Percentiles rank a stretch among this genome's conserved stretches.
These are phyloP conservation scores for Oophaga sylvatica DNA, from an alignment of 2,797 vertebrate species.

Conservation along the genomic window DNA sequence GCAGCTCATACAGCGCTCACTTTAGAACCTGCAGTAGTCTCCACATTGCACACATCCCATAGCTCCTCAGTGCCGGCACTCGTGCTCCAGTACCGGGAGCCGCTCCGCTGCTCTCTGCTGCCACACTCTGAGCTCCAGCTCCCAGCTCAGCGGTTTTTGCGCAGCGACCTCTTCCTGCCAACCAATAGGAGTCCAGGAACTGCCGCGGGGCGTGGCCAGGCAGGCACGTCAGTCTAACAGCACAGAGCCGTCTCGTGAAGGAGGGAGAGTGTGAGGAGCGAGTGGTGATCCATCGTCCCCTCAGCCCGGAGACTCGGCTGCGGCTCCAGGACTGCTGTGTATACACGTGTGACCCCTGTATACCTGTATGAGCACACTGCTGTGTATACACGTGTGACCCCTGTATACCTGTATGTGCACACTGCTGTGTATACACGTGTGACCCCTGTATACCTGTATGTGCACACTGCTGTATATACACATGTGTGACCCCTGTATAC, in stretches of 20 bases:
- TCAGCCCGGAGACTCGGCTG: not conserved
- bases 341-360: not conserved
- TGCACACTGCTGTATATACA: too few species aligned
- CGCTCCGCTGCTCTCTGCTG: slow-evolving; percentile 74
- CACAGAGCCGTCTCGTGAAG: slow-evolving; percentile 7
- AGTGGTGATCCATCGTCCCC: not conserved
- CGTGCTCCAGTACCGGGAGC: slow-evolving; percentile 57
- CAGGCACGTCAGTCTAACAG: slow-evolving; percentile 66
- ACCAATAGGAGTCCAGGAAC: slow-evolving; percentile 72
- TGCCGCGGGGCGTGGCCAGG: slow-evolving; percentile 62
- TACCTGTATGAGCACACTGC: too few species aligned
- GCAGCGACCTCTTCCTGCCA: slow-evolving; percentile 83
- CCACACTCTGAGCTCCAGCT: slow-evolving; percentile 84
- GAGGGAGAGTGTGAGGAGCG: not conserved
- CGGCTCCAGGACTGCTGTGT: slow-evolving; percentile 23
- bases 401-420: too few species aligned
- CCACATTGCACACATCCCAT: slow-evolving; percentile 31
- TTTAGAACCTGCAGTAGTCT: slow-evolving; percentile 26
- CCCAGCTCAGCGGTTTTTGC: slow-evolving; percentile 84
- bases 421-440: too few species aligned
- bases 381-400: too few species aligned
- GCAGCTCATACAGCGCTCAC: slow-evolving; percentile 12
- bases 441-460: too few species aligned
- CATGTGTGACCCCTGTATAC: too few species aligned
- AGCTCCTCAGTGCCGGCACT: slow-evolving; percentile 2